Percentiles rank a stretch among this genome's conserved stretches.
phyloP scores from a whole-genome alignment of 2,113 vertebrate genomes.

The Petrocephalus microphthalmus region DNA sequence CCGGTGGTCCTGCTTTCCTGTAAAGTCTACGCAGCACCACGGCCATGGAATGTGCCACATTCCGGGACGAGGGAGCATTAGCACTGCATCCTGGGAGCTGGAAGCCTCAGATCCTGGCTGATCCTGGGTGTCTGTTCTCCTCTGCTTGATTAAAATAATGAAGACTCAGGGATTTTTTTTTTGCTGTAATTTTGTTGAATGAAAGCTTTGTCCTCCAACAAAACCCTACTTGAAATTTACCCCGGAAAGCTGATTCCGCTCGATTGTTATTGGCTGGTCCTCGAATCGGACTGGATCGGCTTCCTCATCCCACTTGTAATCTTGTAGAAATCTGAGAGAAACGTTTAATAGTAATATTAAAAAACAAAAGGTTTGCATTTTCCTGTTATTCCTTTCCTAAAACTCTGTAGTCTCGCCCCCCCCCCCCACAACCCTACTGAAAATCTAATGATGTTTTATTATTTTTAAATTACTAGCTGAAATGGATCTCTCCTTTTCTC shows the following conservation, averaged over 20 bases:
- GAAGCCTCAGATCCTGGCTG: background rate
- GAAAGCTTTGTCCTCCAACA: constrained; percentile 70
- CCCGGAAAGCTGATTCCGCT: constrained; percentile 56
- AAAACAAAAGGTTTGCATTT: constrained; percentile 18
- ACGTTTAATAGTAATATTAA: constrained; percentile 52
- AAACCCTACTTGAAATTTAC: constrained; percentile 70
- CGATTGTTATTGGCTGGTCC: constrained; percentile 69
- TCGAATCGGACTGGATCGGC: constrained; percentile 56
- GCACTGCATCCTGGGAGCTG: background rate
- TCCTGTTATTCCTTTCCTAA: constrained; percentile 25
- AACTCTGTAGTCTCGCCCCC: constrained; percentile 5
- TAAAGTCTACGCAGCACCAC: background rate
- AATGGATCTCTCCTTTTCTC: constrained; percentile 44
- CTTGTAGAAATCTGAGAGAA: constrained; percentile 70
- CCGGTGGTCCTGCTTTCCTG: background rate
- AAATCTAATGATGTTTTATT: constrained; percentile 21
- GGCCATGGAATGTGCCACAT: background rate
- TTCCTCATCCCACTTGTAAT: constrained; percentile 66
- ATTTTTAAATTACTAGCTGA: constrained; percentile 41
- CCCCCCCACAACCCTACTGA: background rate
- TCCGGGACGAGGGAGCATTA: background rate
- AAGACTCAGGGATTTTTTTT: constrained; percentile 55
- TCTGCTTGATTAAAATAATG: constrained; percentile 59
- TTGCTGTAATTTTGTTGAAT: constrained; percentile 59
- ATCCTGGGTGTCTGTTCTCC: background rate